Base-by-base conservation (phyloP, 2,888 invertebrate genomes). In the Litoditis marina region DNA sequence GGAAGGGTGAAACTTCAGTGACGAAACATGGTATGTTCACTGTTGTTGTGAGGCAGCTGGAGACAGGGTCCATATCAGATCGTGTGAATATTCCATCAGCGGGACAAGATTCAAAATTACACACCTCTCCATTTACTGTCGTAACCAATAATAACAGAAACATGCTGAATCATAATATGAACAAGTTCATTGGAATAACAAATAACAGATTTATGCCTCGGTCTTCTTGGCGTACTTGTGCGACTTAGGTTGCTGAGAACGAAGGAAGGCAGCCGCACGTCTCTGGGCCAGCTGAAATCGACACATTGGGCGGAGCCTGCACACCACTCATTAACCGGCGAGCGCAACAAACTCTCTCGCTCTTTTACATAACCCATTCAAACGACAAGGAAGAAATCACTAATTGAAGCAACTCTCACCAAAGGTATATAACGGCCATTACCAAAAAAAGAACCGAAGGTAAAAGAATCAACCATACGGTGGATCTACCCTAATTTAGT, bases 261-360 rank as follows among this genome's bases (percentile, higher is more conserved):
- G 72, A 52, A 75, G 66, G 53, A 71, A 51, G 60, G 73, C 75
- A 52, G 75, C 68, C 49, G 74, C 72, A 52, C 71, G 68, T 57
- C 71, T 69, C 60, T 71, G 71, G 49, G 77, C 75, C 60, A 74
- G 65, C 71, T 74, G 66, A 63, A 71, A 61, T 60, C 52, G 60
- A 60, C 52, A 60, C 60, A 60, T 60, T 6, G 60, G 60, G 52
- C 52, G 60, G 60, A 52, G 60, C 60, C 52, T 60, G 60, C 60
- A 52, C 52, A 60, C 52, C 60, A 60, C 60, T 60, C 60, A 60
- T 60, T 60, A 60, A 60, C 60, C 60, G 34, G 31, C 60, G 60
- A 39, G 52, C 60, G 60, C 60, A 60, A 60, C 60, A 60, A 60
- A 51, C 53, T 52, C 44, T 46, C n/a, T 36, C 58, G 60, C 60